These are phyloP conservation scores for Porites rus DNA, from an alignment of 92 coral and sea anemone genomes.

Conservation along the genomic window DNA sequence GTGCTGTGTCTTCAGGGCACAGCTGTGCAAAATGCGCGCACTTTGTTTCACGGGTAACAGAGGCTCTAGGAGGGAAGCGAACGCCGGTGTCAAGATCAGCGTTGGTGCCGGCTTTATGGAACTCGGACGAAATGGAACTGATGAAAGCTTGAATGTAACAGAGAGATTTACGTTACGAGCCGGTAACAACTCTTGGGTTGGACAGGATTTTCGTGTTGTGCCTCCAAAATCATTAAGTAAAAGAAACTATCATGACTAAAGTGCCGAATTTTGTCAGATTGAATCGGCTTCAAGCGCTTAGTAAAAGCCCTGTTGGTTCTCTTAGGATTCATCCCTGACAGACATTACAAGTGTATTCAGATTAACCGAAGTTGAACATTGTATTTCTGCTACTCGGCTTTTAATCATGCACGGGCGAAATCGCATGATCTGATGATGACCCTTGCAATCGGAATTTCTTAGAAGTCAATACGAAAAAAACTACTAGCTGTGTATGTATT, in stretches of 20 bases:
- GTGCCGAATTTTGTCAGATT: background rate
- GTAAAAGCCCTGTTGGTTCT: too few species aligned
- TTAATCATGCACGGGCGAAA: too few species aligned
- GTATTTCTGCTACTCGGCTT: too few species aligned
- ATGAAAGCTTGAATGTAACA: slow-evolving; percentile 2
- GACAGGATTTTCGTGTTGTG: slow-evolving; percentile 33
- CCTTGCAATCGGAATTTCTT: too few species aligned
- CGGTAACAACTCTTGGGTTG: slow-evolving; percentile 27
- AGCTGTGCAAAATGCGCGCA: slow-evolving; percentile 49
- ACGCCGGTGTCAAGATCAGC: too few species aligned
- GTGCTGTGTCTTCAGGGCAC: slow-evolving; percentile 50
- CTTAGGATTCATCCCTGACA: too few species aligned
- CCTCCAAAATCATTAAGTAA: slow-evolving; percentile 24
- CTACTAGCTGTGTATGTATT: too few species aligned
- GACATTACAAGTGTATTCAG: too few species aligned
- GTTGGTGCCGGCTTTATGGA: slow-evolving; percentile 17
- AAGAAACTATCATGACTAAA: background rate
- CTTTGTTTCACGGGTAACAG: background rate
- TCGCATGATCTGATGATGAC: too few species aligned
- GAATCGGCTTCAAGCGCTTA: background rate
- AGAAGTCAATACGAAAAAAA: too few species aligned
- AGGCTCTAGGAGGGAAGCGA: background rate
- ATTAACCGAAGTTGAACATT: too few species aligned
- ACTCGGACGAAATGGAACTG: slow-evolving; percentile 16
- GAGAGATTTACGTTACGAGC: slow-evolving; percentile 6